Evolutionary conservation across 2,888 invertebrate genomes (phyloP).

Genomic region (Drosophila gaucha): DNA sequence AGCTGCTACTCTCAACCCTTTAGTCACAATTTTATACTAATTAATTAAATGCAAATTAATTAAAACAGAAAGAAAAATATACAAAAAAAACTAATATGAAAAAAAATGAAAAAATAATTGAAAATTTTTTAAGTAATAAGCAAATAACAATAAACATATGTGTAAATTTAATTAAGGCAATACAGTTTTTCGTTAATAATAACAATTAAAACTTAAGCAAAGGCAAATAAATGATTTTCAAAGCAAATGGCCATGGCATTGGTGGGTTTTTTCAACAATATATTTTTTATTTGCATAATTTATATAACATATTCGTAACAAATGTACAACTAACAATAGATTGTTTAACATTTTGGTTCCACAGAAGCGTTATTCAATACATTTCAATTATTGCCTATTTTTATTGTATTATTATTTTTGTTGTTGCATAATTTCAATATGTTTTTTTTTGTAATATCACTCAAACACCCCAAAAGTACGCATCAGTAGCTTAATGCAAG

Average conservation of each 20-base stretch:
- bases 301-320: conserved; percentile 44
- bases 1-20: neutral
- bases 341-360: conserved; percentile 25
- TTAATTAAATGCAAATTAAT: conserved; percentile 16
- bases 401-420: conserved; percentile 12
- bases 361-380: conserved; percentile 24
- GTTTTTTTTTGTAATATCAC: conserved; percentile 60
- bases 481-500: conserved; percentile 14
- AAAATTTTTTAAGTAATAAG: conserved; percentile 41
- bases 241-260: conserved; percentile 11
- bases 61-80: conserved; percentile 24
- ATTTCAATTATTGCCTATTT: conserved; percentile 5
- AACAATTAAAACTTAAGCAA: conserved; percentile 61
- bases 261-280: conserved; percentile 19
- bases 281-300: conserved; percentile 34
- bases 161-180: conserved; percentile 44
- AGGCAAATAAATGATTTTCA: conserved; percentile 46
- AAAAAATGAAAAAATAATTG: conserved; percentile 23
- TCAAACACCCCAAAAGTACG: conserved; percentile 54
- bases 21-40: conserved; percentile 30
- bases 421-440: conserved; percentile 27
- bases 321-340: conserved; percentile 44
- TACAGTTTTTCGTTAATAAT: conserved; percentile 54
- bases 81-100: conserved; percentile 34
- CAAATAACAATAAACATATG: conserved; percentile 28